Conservation (phyloP, 2,113 vertebrate species). For the Proterorhinus semilunaris region DNA sequence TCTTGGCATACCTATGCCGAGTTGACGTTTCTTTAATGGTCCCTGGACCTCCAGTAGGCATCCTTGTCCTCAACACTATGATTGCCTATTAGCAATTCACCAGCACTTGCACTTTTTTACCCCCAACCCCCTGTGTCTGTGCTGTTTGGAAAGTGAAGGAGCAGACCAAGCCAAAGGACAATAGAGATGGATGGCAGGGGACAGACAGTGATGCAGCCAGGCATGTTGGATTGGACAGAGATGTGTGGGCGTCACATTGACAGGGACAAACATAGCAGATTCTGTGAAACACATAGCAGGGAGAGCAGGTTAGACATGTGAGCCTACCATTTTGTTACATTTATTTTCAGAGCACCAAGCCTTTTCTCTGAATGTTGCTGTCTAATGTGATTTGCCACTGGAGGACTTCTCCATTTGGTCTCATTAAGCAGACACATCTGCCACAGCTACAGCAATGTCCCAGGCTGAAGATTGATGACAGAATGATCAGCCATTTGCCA, state of each 20-base stretch:
- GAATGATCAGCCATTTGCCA: slow-evolving; percentile 44
- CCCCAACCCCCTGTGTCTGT: slow-evolving; percentile 40
- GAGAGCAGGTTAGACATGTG: slow-evolving; percentile 29
- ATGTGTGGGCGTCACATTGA: slow-evolving; percentile 30
- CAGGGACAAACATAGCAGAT: slow-evolving; percentile 20
- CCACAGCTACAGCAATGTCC: slow-evolving; percentile 31
- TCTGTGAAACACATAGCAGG: slow-evolving; percentile 6
- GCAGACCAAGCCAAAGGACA: slow-evolving; percentile 29
- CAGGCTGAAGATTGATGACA: slow-evolving; percentile 51
- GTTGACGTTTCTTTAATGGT: slow-evolving; percentile 81
- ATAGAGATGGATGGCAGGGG: slow-evolving; percentile 36
- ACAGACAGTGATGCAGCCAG: slow-evolving; percentile 43
- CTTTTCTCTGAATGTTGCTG: slow-evolving; percentile 1
- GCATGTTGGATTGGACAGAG: slow-evolving; percentile 44
- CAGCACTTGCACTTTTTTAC: slow-evolving; percentile 73
- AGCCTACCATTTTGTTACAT: slow-evolving; percentile 1
- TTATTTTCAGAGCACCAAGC: background rate
- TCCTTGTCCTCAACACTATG: slow-evolving; percentile 71
- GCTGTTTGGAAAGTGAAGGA: slow-evolving; percentile 34
- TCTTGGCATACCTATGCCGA: slow-evolving; percentile 76
- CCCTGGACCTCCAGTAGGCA: slow-evolving; percentile 71
- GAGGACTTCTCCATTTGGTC: slow-evolving; percentile 35
- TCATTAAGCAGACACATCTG: slow-evolving; percentile 58
- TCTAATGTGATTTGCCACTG: slow-evolving; percentile 13
- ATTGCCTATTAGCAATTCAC: slow-evolving; percentile 82